phyloP scores from a whole-genome alignment of 2,888 invertebrate genomes.

The Drosophila longiperda region DNA sequence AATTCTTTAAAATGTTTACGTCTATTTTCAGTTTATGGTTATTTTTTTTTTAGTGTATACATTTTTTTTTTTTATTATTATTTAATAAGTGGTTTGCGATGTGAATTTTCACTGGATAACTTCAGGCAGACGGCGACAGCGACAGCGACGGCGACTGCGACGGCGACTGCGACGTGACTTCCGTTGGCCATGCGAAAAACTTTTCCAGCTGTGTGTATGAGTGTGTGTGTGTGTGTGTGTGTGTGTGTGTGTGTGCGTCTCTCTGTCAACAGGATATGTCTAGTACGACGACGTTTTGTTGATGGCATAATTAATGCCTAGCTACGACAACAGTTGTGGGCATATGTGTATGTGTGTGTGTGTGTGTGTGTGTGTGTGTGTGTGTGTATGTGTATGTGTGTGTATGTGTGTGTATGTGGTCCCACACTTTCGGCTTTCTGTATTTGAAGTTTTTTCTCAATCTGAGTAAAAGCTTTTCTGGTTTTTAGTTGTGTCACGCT shows the following conservation, averaged over 20 bases:
- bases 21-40: neutral
- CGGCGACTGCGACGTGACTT: slow-evolving; percentile 59
- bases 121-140: slow-evolving; percentile 16
- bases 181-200: slow-evolving; percentile 70
- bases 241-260: slow-evolving; percentile 23
- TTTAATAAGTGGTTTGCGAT: slow-evolving; percentile 55
- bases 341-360: neutral
- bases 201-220: slow-evolving; percentile 28
- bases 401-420: neutral
- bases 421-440: slow-evolving; percentile 49
- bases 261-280: slow-evolving; percentile 73
- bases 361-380: neutral
- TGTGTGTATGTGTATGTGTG: neutral
- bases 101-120: slow-evolving; percentile 64
- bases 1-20: too few species aligned
- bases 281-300: slow-evolving; percentile 58
- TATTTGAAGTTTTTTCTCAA: slow-evolving; percentile 49
- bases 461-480: slow-evolving; percentile 55
- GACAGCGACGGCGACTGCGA: slow-evolving; percentile 18
- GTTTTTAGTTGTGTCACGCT: slow-evolving; percentile 28
- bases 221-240: slow-evolving; percentile 15
- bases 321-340: slow-evolving; percentile 56
- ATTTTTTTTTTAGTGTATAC: slow-evolving; percentile 16
- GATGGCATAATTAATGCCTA: slow-evolving; percentile 76
- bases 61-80: slow-evolving; percentile 42